Base-by-base conservation (phyloP, 2,888 invertebrate genomes). In the Andrena dorsata region DNA sequence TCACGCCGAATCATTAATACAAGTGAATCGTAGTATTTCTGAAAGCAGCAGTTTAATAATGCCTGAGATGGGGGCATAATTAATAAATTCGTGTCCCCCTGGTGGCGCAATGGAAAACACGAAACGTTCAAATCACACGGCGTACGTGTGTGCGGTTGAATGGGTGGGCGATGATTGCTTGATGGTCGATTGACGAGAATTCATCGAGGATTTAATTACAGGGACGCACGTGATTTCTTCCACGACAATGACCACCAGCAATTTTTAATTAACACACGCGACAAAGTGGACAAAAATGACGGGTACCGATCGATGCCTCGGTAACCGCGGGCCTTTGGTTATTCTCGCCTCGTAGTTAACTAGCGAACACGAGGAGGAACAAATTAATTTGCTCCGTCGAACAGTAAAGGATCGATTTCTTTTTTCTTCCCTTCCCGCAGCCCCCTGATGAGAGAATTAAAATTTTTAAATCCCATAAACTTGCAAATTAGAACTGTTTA, bases 181-280 rank as follows among this genome's bases (percentile, higher is more conserved):
- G 78, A 76, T 64, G 82, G 83, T 68, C 61, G 81, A 77, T 79
- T 77, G 78, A 84, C 69, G 87, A 75, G 86, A 84, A 86, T 86
- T 86, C 86, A 88, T 88, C 87, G 86, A 81, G 85, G 85, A 91
- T 89, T 91, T 88, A 91, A 91, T 91, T 90, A 91, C 89, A 90
- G 88, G 86, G 81, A 69, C 86, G 82, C 70, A 65, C 76, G 83
- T 81, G 87, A 81, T 87, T 87, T 80, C 88, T 89, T 85, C 86
- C 82, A 80, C 83, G 85, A 87, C 88, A 86, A 88, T 88, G 86
- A 91, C 90, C 89, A 85, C 89, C 88, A 90, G 91, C 89, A 90
- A 91, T 90, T 91, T 91, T 91, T 91, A 91, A 91, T 91, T 91
- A 91, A 91, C 89, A 91, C 89, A 80, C 76, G 77, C 83, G 83